Percentiles rank a stretch among this genome's conserved stretches.
Conservation (phyloP, 2,797 vertebrate species). For the Crenichthys baileyi region DNA sequence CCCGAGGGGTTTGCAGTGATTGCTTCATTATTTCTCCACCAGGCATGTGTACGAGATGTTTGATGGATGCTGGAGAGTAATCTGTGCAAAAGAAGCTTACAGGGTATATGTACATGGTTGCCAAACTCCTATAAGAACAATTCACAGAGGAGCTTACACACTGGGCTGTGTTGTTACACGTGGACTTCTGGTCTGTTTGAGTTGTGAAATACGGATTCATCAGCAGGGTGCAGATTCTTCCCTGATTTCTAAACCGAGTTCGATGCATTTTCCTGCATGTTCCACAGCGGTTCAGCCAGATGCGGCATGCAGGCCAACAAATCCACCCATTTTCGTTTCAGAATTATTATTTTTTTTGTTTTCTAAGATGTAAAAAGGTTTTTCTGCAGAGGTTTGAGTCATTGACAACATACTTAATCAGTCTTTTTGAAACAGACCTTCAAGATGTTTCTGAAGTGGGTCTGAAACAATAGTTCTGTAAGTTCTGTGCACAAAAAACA, state of each 20-base stretch:
- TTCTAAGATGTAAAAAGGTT: slow-evolving; percentile 12
- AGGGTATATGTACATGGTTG: neutral
- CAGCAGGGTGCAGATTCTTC: slow-evolving; percentile 17
- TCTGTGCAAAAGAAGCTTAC: slow-evolving; percentile 50
- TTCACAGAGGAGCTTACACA: slow-evolving; percentile 14
- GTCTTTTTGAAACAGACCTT: slow-evolving; percentile 15
- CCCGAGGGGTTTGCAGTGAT: slow-evolving; percentile 72
- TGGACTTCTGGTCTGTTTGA: slow-evolving; percentile 1
- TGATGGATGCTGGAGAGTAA: slow-evolving; percentile 74
- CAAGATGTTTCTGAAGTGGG: slow-evolving; percentile 2
- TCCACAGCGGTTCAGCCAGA: slow-evolving; percentile 26
- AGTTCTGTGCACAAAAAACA: neutral
- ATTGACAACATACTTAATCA: slow-evolving; percentile 12
- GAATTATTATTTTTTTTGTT: slow-evolving; percentile 40
- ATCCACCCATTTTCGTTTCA: slow-evolving; percentile 34
- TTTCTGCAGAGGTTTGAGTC: slow-evolving; percentile 13
- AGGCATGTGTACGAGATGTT: slow-evolving; percentile 56
- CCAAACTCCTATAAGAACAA: slow-evolving; percentile 11
- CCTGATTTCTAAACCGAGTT: slow-evolving; percentile 15
- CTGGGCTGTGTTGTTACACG: slow-evolving; percentile 4
- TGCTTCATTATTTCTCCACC: slow-evolving; percentile 77
- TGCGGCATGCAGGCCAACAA: slow-evolving; percentile 28
- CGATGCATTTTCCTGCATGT: slow-evolving; percentile 57
- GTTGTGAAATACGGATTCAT: slow-evolving; percentile 35
- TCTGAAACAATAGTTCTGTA: neutral